phyloP scores from a whole-genome alignment of 2,888 invertebrate genomes.

The Acleris cristana region DNA sequence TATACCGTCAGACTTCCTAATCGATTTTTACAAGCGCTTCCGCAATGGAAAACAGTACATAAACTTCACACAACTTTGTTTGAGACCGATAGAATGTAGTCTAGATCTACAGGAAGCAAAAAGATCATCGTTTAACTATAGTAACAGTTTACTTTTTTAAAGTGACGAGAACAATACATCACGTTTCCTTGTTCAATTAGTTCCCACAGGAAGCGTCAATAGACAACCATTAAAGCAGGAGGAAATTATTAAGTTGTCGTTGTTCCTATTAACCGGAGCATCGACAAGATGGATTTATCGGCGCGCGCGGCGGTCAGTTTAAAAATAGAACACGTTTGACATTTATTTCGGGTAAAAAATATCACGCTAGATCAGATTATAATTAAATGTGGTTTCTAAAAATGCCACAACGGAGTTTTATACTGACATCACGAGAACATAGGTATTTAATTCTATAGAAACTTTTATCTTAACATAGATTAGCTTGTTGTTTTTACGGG shows the following conservation, averaged over 20 bases:
- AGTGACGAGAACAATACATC: constrained; percentile 23
- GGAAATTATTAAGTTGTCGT: constrained; percentile 81
- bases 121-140: not conserved
- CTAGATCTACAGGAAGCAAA: not conserved
- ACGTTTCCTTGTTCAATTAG: constrained; percentile 32
- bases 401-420: not conserved
- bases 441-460: too few species aligned
- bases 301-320: constrained; percentile 47
- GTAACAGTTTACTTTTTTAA: not conserved
- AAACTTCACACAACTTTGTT: too few species aligned
- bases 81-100: too few species aligned
- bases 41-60: too few species aligned
- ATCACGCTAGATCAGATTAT: too few species aligned
- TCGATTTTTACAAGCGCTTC: too few species aligned
- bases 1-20: too few species aligned
- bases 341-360: constrained; percentile 44
- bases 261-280: constrained; percentile 65
- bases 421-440: too few species aligned
- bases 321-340: constrained; percentile 56
- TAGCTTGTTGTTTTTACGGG: too few species aligned
- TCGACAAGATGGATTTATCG: constrained; percentile 72
- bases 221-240: constrained; percentile 52
- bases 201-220: constrained; percentile 42
- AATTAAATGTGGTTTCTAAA: constrained; percentile 23
- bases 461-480: too few species aligned